A percentile compares a stretch with the other conserved stretches of the same genome.
Conservation (phyloP, 2,888 invertebrate genomes). For the Pristionchus maxplancki region DNA sequence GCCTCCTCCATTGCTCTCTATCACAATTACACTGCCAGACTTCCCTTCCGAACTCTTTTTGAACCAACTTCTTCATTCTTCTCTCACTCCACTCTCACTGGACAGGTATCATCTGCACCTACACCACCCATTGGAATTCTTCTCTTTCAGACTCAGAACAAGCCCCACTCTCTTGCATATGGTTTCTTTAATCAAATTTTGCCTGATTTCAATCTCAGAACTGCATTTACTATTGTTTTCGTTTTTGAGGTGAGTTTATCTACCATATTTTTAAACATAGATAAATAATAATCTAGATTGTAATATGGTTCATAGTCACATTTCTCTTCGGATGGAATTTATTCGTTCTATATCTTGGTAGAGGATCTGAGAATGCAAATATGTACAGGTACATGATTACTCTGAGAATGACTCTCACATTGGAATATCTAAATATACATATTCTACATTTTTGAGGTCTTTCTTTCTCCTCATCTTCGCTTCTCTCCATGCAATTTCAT, state of each 20-base stretch:
- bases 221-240: slow-evolving; percentile 55
- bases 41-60: background rate
- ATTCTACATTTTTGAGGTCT: background rate
- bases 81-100: slow-evolving; percentile 38
- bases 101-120: background rate
- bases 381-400: slow-evolving; percentile 19
- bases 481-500: slow-evolving; percentile 55
- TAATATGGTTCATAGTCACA: slow-evolving; percentile 7
- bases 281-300: background rate
- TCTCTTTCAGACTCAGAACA: slow-evolving; percentile 56
- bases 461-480: slow-evolving; percentile 57
- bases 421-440: too few species aligned
- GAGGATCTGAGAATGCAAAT: slow-evolving; percentile 39
- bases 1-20: slow-evolving; percentile 18
- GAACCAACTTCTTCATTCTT: slow-evolving; percentile 33
- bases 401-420: background rate
- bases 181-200: slow-evolving; percentile 56
- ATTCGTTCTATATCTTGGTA: slow-evolving; percentile 35
- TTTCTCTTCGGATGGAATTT: slow-evolving; percentile 40
- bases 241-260: slow-evolving; percentile 53
- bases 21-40: slow-evolving; percentile 10
- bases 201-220: slow-evolving; percentile 49
- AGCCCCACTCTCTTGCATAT: slow-evolving; percentile 60
- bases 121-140: background rate
- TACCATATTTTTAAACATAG: too few species aligned